Conservation (phyloP, 2,888 invertebrate genomes). For the Habroteleia sp. region DNA sequence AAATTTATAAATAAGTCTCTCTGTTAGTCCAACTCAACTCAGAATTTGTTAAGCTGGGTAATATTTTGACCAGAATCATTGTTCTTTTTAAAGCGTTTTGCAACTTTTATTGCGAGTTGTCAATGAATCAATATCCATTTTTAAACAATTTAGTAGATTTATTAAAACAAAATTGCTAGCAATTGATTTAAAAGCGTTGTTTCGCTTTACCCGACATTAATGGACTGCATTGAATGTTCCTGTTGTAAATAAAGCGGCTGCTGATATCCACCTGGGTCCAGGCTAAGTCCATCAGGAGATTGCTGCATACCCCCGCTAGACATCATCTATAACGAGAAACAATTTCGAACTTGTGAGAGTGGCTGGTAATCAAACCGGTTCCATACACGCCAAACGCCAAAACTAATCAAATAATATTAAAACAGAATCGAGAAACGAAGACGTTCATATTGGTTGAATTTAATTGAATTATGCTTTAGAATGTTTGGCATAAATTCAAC, state of each 20-base stretch:
- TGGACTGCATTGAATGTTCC: conserved; percentile 81
- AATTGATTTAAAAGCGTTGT: conserved; percentile 15
- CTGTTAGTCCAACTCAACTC: no score
- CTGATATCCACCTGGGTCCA: conserved; percentile 86
- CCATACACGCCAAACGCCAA: conserved; percentile 9
- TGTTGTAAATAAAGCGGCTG: conserved; percentile 87
- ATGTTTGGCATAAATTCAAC: conserved; percentile 6
- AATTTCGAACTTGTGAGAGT: conserved; percentile 33
- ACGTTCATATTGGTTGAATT: conserved; percentile 1
- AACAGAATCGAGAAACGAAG: conserved; percentile 26
- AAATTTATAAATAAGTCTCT: no score
- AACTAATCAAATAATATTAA: conserved; percentile 42
- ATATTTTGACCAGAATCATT: no score
- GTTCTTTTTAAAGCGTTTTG: no score
- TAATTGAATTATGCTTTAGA: conserved; percentile 24
- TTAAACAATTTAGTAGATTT: conserved; percentile 1
- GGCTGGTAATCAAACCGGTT: conserved; percentile 34
- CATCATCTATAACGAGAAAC: conserved; percentile 75
- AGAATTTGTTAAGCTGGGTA: no score
- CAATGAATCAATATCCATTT: not conserved
- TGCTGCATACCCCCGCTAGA: conserved; percentile 85
- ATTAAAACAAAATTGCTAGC: conserved; percentile 19
- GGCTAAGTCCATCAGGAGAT: conserved; percentile 84
- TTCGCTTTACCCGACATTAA: conserved; percentile 79
- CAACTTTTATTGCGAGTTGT: no score